Evolutionary conservation across 2,888 invertebrate genomes (phyloP).

Genomic region (Criorhina ranunculi): DNA sequence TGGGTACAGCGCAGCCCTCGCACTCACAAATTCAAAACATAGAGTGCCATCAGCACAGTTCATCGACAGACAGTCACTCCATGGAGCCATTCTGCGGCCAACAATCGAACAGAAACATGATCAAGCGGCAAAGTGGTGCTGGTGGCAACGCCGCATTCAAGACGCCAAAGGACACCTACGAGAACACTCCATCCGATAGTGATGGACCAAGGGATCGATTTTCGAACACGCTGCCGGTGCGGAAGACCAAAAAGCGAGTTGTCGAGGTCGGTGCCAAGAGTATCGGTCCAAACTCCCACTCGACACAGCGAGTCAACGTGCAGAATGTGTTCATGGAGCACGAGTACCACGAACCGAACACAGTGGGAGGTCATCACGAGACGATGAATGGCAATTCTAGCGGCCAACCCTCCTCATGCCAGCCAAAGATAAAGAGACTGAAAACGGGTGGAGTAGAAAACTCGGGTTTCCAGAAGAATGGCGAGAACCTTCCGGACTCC

Average conservation of each 20-base stretch:
- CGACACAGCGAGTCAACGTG: conserved; percentile 84
- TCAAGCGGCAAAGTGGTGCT: conserved; percentile 82
- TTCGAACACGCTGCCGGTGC: conserved; percentile 86
- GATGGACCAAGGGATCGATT: conserved; percentile 84
- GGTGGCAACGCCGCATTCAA: conserved; percentile 75
- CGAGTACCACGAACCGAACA: conserved; percentile 82
- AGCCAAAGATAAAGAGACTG: conserved; percentile 77
- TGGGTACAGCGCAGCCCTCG: conserved; percentile 66
- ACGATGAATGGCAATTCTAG: conserved; percentile 78
- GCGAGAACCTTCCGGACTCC: conserved; percentile 80
- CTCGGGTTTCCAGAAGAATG: conserved; percentile 90
- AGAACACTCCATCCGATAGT: conserved; percentile 86
- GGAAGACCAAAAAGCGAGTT: conserved; percentile 86
- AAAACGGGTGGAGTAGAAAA: conserved; percentile 90
- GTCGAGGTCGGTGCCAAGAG: conserved; percentile 85
- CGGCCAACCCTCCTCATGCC: conserved; percentile 62
- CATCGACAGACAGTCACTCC: conserved; percentile 78
- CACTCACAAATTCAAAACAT: conserved; percentile 76
- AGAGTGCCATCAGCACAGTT: conserved; percentile 78
- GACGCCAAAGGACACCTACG: conserved; percentile 85
- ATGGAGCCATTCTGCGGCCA: conserved; percentile 78
- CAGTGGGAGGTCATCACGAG: conserved; percentile 78
- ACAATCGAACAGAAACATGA: conserved; percentile 79
- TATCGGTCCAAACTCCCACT: conserved; percentile 81
- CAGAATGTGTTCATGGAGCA: conserved; percentile 84